Evolutionary conservation across 2,797 vertebrate genomes (phyloP).

Genomic region (Clarias platycephalus): DNA sequence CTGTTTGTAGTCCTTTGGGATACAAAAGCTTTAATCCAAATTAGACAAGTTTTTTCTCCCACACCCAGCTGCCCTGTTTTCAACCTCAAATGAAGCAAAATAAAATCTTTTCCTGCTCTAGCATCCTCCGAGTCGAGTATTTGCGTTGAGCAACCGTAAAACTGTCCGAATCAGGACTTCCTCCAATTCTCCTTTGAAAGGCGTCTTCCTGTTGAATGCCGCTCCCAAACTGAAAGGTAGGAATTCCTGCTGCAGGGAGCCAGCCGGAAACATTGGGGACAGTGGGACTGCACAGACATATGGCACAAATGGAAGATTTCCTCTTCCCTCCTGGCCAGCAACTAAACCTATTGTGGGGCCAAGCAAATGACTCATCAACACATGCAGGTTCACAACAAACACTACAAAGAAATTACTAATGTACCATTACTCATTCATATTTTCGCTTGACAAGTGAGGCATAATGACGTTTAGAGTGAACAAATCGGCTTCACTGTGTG

Average conservation of each 20-base stretch:
- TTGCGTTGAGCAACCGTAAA: constrained; percentile 81
- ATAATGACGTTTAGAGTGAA: background rate
- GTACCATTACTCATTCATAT: background rate
- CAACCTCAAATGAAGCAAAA: constrained; percentile 72
- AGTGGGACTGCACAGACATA: constrained; percentile 52
- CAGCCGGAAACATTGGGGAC: constrained; percentile 78
- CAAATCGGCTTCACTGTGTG: background rate
- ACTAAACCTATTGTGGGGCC: constrained; percentile 40
- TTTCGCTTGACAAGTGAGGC: background rate
- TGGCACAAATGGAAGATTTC: constrained; percentile 60
- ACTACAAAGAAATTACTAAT: background rate
- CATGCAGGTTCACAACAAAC: constrained; percentile 15
- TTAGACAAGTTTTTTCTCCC: constrained; percentile 8
- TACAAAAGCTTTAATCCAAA: background rate
- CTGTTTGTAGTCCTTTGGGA: background rate
- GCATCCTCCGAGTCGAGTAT: constrained; percentile 77
- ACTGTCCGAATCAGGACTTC: constrained; percentile 95
- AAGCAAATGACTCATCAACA: constrained; percentile 55
- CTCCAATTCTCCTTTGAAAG: constrained; percentile 90
- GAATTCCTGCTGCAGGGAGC: constrained; percentile 89
- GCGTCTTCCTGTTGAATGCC: constrained; percentile 86
- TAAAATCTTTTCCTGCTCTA: constrained; percentile 76
- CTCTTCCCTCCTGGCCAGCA: constrained; percentile 40
- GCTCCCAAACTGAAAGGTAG: constrained; percentile 78
- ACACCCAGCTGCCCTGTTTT: constrained; percentile 47